Conservation (phyloP, 2,113 vertebrate genomes). For the Arizona elegans region DNA sequence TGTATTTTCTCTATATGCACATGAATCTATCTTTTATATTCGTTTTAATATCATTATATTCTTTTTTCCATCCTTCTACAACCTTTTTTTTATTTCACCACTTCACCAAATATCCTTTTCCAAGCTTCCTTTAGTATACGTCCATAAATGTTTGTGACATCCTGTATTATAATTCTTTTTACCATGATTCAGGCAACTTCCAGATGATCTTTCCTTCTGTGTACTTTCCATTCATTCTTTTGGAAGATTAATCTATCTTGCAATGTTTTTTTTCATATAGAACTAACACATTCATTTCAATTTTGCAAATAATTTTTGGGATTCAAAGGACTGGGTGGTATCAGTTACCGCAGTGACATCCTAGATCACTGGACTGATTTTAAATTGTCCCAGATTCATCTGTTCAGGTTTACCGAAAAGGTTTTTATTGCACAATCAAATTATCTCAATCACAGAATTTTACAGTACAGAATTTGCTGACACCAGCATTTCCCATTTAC, state of each 20-base stretch:
- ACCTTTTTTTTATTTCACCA: neutral
- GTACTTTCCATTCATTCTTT: neutral
- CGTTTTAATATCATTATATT: neutral
- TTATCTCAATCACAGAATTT: neutral
- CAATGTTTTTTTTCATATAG: neutral
- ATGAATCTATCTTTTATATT: neutral
- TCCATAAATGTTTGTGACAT: neutral
- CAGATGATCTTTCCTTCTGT: neutral
- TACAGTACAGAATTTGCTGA: neutral
- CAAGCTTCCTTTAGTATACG: neutral
- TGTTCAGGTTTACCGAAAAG: neutral
- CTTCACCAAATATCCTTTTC: neutral
- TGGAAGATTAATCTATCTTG: neutral
- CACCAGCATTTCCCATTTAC: neutral
- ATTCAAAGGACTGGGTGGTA: neutral
- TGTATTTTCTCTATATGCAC: neutral
- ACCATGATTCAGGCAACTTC: neutral
- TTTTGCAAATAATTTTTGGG: neutral
- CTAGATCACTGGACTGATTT: neutral
- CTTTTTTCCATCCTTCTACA: neutral
- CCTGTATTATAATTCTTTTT: neutral
- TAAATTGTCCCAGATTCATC: neutral
- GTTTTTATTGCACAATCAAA: neutral
- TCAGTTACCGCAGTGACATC: neutral
- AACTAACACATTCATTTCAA: neutral